Percentiles rank a stretch among this genome's conserved stretches.
Evolutionary conservation across 2,113 vertebrate genomes (phyloP).

Genomic region (Pao palembangensis): DNA sequence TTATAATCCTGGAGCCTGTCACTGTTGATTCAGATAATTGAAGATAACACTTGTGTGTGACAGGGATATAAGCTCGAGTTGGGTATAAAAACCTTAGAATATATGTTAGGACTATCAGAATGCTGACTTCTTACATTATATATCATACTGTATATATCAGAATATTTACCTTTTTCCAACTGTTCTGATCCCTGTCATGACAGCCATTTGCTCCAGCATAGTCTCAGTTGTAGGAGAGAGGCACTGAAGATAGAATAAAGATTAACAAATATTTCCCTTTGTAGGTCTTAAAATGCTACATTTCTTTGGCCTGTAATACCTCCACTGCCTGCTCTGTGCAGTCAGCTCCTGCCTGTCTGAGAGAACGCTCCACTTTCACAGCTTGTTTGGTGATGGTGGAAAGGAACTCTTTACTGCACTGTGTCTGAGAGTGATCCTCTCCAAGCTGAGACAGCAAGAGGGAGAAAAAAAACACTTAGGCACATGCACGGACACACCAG

Average conservation of each 20-base stretch:
- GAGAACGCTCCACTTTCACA: constrained; percentile 78
- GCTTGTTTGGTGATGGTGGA: constrained; percentile 79
- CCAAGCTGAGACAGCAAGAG: constrained; percentile 65
- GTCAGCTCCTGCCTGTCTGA: constrained; percentile 77
- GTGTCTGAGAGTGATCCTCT: constrained; percentile 76
- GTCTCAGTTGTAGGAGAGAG: constrained; percentile 66
- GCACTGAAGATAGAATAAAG: constrained; percentile 33
- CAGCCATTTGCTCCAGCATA: constrained; percentile 75
- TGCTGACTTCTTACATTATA: neutral
- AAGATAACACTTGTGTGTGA: neutral
- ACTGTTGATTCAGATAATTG: constrained; percentile 26
- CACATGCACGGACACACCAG: neutral
- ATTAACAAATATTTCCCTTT: neutral
- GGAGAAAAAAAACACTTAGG: neutral
- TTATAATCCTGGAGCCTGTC: constrained; percentile 68
- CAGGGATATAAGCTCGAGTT: too few relatives aligned
- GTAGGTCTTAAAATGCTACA: neutral
- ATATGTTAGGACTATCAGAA: too few relatives aligned
- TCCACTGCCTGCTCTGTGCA: constrained; percentile 64
- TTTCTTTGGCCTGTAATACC: constrained; percentile 44
- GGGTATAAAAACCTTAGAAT: too few relatives aligned
- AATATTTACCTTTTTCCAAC: constrained; percentile 67
- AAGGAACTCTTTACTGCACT: constrained; percentile 76
- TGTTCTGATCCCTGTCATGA: constrained; percentile 73
- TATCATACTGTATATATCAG: neutral